phyloP scores from a whole-genome alignment of 2,888 invertebrate species.

The Trissolcus japonicus region DNA sequence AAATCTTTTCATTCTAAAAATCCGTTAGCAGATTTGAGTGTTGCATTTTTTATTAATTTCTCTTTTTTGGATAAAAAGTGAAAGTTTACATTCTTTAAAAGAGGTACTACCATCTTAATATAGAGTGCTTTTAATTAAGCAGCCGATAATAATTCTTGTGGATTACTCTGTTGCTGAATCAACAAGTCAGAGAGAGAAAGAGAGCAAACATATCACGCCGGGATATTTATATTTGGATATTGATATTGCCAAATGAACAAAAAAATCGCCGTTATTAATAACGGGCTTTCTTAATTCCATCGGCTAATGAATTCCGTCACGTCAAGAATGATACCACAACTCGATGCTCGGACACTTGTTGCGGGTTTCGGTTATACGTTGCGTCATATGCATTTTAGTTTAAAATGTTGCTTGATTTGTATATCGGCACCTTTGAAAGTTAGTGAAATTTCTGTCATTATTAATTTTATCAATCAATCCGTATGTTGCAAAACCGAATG shows the following conservation, averaged over 20 bases:
- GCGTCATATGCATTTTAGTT: constrained; percentile 29
- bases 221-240: constrained; percentile 21
- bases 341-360: constrained; percentile 27
- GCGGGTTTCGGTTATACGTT: constrained; percentile 34
- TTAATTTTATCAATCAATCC: constrained; percentile 4
- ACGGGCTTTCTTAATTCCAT: constrained; percentile 35
- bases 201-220: neutral
- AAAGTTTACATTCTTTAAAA: constrained; percentile 31
- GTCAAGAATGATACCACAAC: constrained; percentile 20
- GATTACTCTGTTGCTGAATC: neutral
- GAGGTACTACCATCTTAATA: neutral
- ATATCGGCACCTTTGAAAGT: constrained; percentile 9
- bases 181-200: neutral
- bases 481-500: constrained; percentile 8
- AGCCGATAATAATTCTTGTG: constrained; percentile 22
- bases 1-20: neutral
- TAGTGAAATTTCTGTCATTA: constrained; percentile 23
- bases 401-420: constrained; percentile 35
- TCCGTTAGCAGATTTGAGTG: constrained; percentile 3
- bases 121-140: neutral
- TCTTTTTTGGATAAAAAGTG: constrained; percentile 44
- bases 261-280: constrained; percentile 31
- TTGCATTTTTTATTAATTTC: constrained; percentile 24
- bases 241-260: constrained; percentile 28
- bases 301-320: constrained; percentile 22